phyloP scores from a whole-genome alignment of 2,113 vertebrate species.

The Tyrannus savana region DNA sequence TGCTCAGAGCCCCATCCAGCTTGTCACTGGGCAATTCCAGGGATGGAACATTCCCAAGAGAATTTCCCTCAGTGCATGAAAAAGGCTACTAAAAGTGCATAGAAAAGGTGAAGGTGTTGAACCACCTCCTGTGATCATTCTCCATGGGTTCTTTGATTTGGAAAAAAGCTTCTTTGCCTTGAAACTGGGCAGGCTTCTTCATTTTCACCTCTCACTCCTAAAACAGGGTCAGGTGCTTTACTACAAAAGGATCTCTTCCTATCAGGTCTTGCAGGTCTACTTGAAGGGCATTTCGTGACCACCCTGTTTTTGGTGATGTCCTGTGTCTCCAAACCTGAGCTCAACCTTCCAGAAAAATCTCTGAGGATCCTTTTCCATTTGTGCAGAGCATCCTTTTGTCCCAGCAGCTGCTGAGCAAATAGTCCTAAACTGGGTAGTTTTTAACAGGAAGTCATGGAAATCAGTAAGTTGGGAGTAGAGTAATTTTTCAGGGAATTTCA shows the following conservation, averaged over 20 bases:
- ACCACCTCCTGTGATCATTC: conserved; percentile 32
- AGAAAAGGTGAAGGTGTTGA: neutral
- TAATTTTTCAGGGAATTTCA: neutral
- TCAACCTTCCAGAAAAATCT: neutral
- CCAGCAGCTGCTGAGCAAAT: neutral
- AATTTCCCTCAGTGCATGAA: neutral
- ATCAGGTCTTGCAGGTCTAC: neutral
- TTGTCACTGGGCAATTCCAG: neutral
- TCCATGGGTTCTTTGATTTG: neutral
- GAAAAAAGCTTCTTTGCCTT: conserved; percentile 21
- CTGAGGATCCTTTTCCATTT: neutral
- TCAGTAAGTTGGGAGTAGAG: neutral
- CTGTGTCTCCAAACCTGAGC: neutral
- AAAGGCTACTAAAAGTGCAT: neutral
- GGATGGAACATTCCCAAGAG: neutral
- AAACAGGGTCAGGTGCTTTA: neutral
- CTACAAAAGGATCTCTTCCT: neutral
- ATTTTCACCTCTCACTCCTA: conserved; percentile 51
- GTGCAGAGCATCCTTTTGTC: neutral
- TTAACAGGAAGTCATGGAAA: neutral
- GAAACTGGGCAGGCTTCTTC: conserved; percentile 76
- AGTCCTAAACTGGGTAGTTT: neutral
- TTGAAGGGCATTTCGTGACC: neutral
- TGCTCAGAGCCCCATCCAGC: neutral
- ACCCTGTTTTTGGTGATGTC: neutral